Evolutionary conservation across 2,797 vertebrate genomes (phyloP), one percentile per base, ranked within the genome.

Genomic region (Rhinophrynus dorsalis): DNA sequence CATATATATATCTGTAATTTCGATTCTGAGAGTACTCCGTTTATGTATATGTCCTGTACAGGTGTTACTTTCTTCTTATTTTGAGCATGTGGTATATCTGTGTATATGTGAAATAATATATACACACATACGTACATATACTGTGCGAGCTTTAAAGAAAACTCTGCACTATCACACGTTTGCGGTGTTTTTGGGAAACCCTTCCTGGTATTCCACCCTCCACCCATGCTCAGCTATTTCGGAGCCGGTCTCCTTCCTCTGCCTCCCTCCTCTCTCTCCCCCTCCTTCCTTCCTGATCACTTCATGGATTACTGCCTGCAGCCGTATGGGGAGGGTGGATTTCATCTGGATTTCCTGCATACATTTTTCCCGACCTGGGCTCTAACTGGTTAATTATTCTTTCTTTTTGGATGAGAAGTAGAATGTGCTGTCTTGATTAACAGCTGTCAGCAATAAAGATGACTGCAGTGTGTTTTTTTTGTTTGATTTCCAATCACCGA

Each of bases 261-360:
- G 24, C 68, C 58, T 26, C 68, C 17, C 33, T 30, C 37, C n/a
- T 27, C 30, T 21, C 37, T 9, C 47, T 32, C 44, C 11, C 51
- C 37, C 6, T 24, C 54, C 64, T 61, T 70, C 51, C 73, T 77
- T 55, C 52, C 74, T 6, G 62, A 54, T 77, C 52, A 10, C 57
- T 18, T 47, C 59, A 70, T 67, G 76, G 52, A 73, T 73, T 65
- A 61, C 35, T 60, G 66, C 56, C 44, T 60, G 52, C 44, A 65
- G 68, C 59, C 55, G 18, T 58, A 42, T 72, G 62, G 56, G 69
- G 55, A 60, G 62, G 57, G 72, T 18, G 72, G 48, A 61, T 68
- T 63, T 40, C 57, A 74, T 32, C 51, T 50, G 17, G 27, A 58
- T 57, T 74, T 68, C 72, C 72, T 74, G 58, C 54, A 59, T 5